These are phyloP conservation scores for Anoplius nigerrimus DNA, from an alignment of 2,888 invertebrate genomes.

Conservation along the genomic window DNA sequence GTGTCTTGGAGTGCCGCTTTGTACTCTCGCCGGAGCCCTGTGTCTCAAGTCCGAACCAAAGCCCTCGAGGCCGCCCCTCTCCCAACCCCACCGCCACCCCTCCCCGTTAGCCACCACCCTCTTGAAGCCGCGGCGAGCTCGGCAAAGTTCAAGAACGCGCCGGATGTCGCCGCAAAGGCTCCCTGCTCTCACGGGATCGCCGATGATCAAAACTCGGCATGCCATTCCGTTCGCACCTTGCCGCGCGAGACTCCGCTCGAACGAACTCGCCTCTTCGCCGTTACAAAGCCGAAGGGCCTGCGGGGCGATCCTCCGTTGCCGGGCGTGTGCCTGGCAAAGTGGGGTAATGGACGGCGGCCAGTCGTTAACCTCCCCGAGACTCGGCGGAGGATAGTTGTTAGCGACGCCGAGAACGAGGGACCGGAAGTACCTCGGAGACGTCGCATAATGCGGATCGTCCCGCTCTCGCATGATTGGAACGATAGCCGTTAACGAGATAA, in stretches of 20 bases:
- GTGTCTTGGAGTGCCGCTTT: background rate
- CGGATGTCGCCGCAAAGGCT: background rate
- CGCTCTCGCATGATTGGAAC: no score
- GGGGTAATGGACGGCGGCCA: no score
- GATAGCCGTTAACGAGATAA: no score
- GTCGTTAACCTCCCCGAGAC: no score
- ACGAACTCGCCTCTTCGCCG: no score
- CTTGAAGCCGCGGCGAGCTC: no score
- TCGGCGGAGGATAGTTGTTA: no score
- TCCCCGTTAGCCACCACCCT: background rate
- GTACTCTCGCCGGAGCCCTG: background rate
- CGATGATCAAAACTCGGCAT: background rate
- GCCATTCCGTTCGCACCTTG: background rate
- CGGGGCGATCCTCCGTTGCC: background rate
- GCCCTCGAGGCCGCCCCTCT: background rate
- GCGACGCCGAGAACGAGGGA: no score
- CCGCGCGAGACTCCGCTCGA: no score
- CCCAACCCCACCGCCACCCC: conserved; percentile 4
- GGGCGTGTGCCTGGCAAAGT: background rate
- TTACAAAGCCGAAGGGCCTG: no score
- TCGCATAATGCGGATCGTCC: no score
- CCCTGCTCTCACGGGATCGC: background rate
- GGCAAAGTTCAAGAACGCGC: conserved; percentile 13
- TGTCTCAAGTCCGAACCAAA: conserved; percentile 10
- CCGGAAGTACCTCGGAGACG: no score